Percentiles rank a stretch among this genome's conserved stretches.
These are phyloP conservation scores for Syngnathus scovelli DNA, from an alignment of 2,113 vertebrate species.

Conservation along the genomic window DNA sequence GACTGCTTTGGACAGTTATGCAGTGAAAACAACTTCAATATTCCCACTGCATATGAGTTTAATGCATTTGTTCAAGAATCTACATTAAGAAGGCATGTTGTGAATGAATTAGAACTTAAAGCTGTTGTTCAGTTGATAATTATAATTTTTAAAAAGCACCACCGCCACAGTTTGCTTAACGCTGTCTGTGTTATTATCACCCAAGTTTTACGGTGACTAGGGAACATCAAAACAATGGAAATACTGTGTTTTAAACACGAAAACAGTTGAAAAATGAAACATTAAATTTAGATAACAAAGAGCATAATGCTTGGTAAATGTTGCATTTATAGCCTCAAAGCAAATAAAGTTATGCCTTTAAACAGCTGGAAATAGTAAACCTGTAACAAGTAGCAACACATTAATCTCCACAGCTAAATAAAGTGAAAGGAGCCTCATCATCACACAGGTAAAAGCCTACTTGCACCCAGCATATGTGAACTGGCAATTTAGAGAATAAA, in stretches of 20 bases:
- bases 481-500: too few relatives aligned
- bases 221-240: too few relatives aligned
- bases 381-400: background rate
- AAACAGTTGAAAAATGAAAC: too few relatives aligned
- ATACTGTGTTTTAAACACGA: too few relatives aligned
- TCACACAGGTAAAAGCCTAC: constrained; percentile 17
- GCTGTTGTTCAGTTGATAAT: too few relatives aligned
- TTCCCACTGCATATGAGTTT: constrained; percentile 9
- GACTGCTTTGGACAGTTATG: background rate
- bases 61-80: constrained; percentile 19
- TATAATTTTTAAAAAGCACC: too few relatives aligned
- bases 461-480: constrained; percentile 9
- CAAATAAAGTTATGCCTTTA: background rate
- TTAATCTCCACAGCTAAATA: background rate
- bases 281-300: too few relatives aligned
- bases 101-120: constrained; percentile 52
- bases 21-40: too few relatives aligned
- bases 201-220: too few relatives aligned
- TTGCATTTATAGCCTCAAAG: background rate
- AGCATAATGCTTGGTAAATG: too few relatives aligned
- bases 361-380: background rate
- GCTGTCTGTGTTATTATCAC: too few relatives aligned
- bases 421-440: background rate
- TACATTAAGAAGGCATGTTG: constrained; percentile 26
- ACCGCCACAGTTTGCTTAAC: too few relatives aligned